A percentile compares a stretch with the other conserved stretches of the same genome.
Evolutionary conservation across 2,888 invertebrate species (phyloP).

Genomic region (Meghimatium bilineatum): DNA sequence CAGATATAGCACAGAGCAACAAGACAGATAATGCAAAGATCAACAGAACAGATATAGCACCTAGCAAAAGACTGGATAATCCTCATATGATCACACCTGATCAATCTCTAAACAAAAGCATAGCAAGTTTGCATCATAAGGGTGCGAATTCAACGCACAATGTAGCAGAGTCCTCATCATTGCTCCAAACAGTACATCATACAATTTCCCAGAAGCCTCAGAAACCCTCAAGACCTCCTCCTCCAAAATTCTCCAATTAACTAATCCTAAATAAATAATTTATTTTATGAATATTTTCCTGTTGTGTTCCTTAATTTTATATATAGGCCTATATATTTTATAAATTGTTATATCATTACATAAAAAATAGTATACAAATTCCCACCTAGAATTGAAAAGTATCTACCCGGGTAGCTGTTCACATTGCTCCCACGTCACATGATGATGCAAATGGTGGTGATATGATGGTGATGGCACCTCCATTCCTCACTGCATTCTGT

Average conservation of each 20-base stretch:
- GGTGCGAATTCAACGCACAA: neutral
- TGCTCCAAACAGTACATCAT: neutral
- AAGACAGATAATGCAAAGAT: neutral
- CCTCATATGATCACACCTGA: neutral
- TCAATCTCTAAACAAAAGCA: neutral
- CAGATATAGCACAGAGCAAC: neutral
- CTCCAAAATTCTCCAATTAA: conserved; percentile 26
- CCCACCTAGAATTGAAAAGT: too few species aligned
- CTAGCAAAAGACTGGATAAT: neutral
- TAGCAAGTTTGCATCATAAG: neutral
- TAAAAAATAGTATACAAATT: too few species aligned
- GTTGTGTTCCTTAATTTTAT: too few species aligned
- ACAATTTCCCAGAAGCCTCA: neutral
- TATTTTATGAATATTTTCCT: too few species aligned
- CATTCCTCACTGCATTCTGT: too few species aligned
- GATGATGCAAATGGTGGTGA: too few species aligned
- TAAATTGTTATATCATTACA: too few species aligned
- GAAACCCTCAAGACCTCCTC: conserved; percentile 25
- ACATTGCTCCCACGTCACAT: too few species aligned
- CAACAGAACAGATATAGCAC: neutral
- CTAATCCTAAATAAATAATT: neutral
- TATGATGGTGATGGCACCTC: too few species aligned
- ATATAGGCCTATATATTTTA: too few species aligned
- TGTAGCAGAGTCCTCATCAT: neutral
- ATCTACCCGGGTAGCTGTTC: too few species aligned